These are phyloP conservation scores for Aptenodytes forsteri DNA, from an alignment of 2,113 vertebrate genomes.

Conservation along the genomic window DNA sequence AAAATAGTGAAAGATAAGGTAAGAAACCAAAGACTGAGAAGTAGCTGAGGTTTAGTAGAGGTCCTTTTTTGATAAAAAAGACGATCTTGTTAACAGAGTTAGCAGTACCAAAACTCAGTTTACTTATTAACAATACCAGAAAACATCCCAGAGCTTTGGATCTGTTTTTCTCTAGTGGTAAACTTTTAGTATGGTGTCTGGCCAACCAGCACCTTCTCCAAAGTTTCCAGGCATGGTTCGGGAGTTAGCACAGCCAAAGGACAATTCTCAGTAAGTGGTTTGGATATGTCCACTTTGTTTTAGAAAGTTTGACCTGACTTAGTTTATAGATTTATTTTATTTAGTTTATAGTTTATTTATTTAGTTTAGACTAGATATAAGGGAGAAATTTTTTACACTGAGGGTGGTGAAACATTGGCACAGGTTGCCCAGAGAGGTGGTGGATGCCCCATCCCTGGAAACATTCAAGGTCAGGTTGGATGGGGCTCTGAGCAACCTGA, in stretches of 20 bases:
- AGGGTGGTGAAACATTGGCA: no score
- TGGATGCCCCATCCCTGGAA: no score
- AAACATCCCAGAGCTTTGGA: background rate
- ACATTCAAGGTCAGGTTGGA: no score
- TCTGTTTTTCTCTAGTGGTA: background rate
- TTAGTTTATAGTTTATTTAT: no score
- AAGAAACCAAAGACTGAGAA: background rate
- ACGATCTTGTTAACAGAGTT: background rate
- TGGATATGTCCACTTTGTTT: background rate
- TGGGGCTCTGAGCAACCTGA: no score
- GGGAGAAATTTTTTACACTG: no score
- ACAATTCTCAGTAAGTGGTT: background rate
- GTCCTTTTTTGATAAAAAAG: background rate
- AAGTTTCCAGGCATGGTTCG: background rate
- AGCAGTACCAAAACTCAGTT: background rate
- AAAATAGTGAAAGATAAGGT: background rate
- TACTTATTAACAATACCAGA: background rate
- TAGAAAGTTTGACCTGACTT: background rate
- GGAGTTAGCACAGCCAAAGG: background rate
- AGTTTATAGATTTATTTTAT: no score
- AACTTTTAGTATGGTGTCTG: background rate
- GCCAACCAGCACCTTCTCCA: background rate
- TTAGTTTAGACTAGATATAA: no score
- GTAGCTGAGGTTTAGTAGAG: background rate
- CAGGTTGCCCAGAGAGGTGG: no score